phyloP scores from a whole-genome alignment of 1,140 invertebrate species.

The Drosophila pseudoananassae region DNA sequence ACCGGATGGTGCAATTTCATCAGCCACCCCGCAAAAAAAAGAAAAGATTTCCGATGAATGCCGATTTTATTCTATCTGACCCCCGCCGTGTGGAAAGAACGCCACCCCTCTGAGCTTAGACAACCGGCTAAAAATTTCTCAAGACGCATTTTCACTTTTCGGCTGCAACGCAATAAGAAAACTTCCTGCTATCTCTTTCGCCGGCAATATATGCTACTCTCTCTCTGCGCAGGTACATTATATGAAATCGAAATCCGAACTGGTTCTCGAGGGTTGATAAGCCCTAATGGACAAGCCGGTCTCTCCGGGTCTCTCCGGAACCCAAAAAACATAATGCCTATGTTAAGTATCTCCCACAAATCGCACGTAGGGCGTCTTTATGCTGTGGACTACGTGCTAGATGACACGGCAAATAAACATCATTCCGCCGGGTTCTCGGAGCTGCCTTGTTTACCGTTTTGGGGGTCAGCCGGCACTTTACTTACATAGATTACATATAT shows the following conservation, averaged over 20 bases:
- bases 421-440: constrained; percentile 20
- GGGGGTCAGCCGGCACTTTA: constrained; percentile 55
- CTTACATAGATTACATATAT: constrained; percentile 22
- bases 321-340: constrained; percentile 12
- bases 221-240: constrained; percentile 61
- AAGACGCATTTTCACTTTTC: constrained; percentile 65
- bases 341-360: constrained; percentile 13
- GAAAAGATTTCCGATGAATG: constrained; percentile 43
- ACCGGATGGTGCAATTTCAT: constrained; percentile 69
- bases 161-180: constrained; percentile 50
- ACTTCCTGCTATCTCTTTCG: constrained; percentile 11
- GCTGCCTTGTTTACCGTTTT: constrained; percentile 47
- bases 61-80: background rate
- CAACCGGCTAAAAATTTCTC: constrained; percentile 34
- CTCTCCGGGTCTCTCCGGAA: constrained; percentile 9
- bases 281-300: constrained; percentile 16
- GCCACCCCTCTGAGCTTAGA: constrained; percentile 38
- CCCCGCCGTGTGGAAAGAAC: constrained; percentile 18
- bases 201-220: background rate
- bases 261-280: constrained; percentile 66
- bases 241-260: constrained; percentile 48
- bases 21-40: constrained; percentile 50
- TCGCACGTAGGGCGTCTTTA: constrained; percentile 63
- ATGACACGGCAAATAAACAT: constrained; percentile 62
- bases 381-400: constrained; percentile 67